Evolutionary conservation across 2,888 invertebrate genomes (phyloP).

Genomic region (Ophion costatus): DNA sequence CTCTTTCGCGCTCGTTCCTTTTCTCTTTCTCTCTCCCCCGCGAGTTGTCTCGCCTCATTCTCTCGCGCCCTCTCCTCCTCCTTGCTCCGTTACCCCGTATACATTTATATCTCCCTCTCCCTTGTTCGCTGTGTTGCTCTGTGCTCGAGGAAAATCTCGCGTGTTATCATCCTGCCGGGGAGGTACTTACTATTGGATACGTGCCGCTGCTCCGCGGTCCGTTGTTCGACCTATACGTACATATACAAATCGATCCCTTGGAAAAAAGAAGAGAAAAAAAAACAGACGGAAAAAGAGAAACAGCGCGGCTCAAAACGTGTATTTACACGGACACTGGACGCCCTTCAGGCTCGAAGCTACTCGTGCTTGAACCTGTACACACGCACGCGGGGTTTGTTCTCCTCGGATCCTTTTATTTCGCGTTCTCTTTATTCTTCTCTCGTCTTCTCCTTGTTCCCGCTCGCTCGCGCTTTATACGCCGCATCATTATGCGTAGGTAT

Average conservation of each 20-base stretch:
- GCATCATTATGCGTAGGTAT: conserved; percentile 66
- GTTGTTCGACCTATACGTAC: conserved; percentile 19
- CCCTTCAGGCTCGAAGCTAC: neutral
- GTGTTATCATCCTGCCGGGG: conserved; percentile 58
- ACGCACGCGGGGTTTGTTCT: conserved; percentile 2
- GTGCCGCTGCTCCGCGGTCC: conserved; percentile 43
- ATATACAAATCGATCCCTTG: conserved; percentile 7
- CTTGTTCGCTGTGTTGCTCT: conserved; percentile 10
- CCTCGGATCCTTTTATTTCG: conserved; percentile 44
- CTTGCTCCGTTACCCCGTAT: no score
- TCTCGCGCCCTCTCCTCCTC: neutral
- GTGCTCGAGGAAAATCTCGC: conserved; percentile 58
- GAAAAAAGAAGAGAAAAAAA: conserved; percentile 8
- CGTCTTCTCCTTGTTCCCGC: conserved; percentile 8
- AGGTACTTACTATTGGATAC: conserved; percentile 62
- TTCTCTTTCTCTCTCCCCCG: neutral
- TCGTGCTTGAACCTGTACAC: neutral
- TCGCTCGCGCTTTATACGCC: conserved; percentile 34
- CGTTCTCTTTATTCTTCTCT: conserved; percentile 41
- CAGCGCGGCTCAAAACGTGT: no score
- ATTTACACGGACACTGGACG: neutral
- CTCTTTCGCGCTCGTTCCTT: conserved; percentile 17
- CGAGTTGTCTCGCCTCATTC: neutral
- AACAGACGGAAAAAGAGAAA: neutral
- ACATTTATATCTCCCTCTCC: conserved; percentile 3